Conservation (phyloP, 2,797 vertebrate species). For the Nyctalus aviator region DNA sequence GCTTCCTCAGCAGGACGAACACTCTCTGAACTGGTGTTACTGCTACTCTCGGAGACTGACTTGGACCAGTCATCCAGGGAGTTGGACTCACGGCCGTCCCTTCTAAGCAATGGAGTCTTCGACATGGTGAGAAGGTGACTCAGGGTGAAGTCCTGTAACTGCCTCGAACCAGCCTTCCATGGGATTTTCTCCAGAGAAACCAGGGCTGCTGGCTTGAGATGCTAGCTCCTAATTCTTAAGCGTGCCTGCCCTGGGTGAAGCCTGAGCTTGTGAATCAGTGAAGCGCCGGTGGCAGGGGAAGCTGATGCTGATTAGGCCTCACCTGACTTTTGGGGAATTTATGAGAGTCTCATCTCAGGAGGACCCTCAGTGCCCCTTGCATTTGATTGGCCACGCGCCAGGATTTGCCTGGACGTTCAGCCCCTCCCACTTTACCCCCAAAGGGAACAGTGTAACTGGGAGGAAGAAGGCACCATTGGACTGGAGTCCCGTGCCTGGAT, state of each 20-base stretch:
- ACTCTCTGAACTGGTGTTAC: neutral
- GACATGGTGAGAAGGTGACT: neutral
- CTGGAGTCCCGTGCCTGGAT: constrained; percentile 28
- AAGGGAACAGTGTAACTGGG: neutral
- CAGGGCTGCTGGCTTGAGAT: neutral
- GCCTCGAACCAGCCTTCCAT: neutral
- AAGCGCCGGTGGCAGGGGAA: neutral
- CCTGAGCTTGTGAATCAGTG: neutral
- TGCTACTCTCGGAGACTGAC: neutral
- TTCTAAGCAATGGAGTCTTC: neutral
- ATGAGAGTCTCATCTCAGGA: neutral
- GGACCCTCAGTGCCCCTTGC: neutral
- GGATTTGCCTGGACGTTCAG: neutral
- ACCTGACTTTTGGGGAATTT: neutral
- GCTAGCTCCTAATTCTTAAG: neutral
- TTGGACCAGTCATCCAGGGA: neutral
- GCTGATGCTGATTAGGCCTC: neutral
- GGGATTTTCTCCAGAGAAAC: constrained; percentile 11
- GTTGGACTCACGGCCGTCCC: neutral
- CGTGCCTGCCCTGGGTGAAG: neutral
- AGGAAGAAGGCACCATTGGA: constrained; percentile 39
- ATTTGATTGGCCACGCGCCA: neutral
- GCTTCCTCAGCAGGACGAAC: neutral
- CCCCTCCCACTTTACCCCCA: constrained; percentile 13
- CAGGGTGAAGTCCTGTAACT: neutral